A percentile compares a stretch with the other conserved stretches of the same genome.
phyloP scores from a whole-genome alignment of 2,888 invertebrate species.

The Galerucella nymphaeae region DNA sequence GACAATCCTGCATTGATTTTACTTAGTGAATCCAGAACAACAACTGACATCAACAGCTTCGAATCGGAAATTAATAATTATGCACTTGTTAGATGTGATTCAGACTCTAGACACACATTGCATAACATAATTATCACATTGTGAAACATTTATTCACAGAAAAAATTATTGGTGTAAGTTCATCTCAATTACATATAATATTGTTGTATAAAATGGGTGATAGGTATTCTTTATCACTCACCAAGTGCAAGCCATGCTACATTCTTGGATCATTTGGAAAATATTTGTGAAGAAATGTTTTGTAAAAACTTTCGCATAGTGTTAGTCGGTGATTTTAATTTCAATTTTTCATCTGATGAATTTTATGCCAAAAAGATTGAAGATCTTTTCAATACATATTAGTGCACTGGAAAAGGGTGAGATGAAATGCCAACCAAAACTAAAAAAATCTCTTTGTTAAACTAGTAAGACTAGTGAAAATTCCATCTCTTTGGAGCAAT shows the following conservation, averaged over 20 bases:
- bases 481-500: too few relatives aligned
- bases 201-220: constrained; percentile 16
- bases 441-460: too few relatives aligned
- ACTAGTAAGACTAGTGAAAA: too few relatives aligned
- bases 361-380: not conserved
- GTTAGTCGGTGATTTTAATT: constrained; percentile 10
- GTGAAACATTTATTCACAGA: not conserved
- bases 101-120: too few relatives aligned
- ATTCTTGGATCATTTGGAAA: constrained; percentile 29
- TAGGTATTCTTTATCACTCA: constrained; percentile 18
- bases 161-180: constrained; percentile 20
- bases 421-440: too few relatives aligned
- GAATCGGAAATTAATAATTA: too few relatives aligned
- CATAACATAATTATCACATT: too few relatives aligned
- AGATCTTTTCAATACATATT: not conserved
- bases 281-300: constrained; percentile 30
- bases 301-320: constrained; percentile 22
- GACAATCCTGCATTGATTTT: too few relatives aligned
- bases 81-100: too few relatives aligned
- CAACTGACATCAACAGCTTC: too few relatives aligned
- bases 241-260: constrained; percentile 28
- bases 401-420: too few relatives aligned
- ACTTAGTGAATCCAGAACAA: too few relatives aligned
- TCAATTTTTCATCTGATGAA: not conserved
- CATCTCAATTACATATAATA: constrained; percentile 7